phyloP scores from a whole-genome alignment of 37 sponge, comb jelly and placozoan species.

The Cladorhizidae sp. region DNA sequence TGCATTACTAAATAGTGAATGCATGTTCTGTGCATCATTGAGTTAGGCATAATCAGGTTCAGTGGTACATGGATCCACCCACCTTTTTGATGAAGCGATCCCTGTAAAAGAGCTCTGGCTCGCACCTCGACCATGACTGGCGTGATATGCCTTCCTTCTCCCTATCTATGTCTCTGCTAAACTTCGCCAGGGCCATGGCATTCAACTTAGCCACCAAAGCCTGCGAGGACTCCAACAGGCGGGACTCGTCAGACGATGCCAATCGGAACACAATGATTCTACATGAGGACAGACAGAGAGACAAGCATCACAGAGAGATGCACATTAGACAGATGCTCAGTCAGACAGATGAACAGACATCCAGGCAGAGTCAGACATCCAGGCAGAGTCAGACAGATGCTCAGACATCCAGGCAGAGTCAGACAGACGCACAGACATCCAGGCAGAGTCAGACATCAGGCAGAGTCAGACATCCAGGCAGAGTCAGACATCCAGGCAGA shows the following conservation, averaged over 20 bases:
- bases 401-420: too few species aligned
- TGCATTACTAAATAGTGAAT: too few species aligned
- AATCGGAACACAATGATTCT: slow-evolving; percentile 48
- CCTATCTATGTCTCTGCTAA: slow-evolving; percentile 18
- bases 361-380: not conserved
- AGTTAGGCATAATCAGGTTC: slow-evolving; percentile 53
- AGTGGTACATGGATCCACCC: slow-evolving; percentile 34
- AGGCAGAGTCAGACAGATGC: too few species aligned
- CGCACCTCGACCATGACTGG: not conserved
- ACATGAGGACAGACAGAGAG: not conserved
- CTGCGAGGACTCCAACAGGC: slow-evolving; percentile 43
- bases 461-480: too few species aligned
- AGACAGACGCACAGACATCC: too few species aligned
- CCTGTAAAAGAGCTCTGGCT: slow-evolving; percentile 16
- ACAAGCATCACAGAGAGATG: too few species aligned
- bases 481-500: too few species aligned
- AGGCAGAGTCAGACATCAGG: not conserved
- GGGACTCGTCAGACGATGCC: slow-evolving; percentile 35
- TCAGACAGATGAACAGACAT: not conserved
- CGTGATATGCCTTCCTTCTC: slow-evolving; percentile 13
- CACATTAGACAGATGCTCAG: too few species aligned
- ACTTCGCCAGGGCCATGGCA: slow-evolving; percentile 13
- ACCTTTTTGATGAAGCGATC: slow-evolving; percentile 33
- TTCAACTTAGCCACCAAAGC: slow-evolving; percentile 16
- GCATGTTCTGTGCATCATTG: too few species aligned